Evolutionary conservation across 64 coral and sea anemone species (phyloP), one percentile per base, ranked within the genome.

Genomic region (Catalaphyllia jardinei): DNA sequence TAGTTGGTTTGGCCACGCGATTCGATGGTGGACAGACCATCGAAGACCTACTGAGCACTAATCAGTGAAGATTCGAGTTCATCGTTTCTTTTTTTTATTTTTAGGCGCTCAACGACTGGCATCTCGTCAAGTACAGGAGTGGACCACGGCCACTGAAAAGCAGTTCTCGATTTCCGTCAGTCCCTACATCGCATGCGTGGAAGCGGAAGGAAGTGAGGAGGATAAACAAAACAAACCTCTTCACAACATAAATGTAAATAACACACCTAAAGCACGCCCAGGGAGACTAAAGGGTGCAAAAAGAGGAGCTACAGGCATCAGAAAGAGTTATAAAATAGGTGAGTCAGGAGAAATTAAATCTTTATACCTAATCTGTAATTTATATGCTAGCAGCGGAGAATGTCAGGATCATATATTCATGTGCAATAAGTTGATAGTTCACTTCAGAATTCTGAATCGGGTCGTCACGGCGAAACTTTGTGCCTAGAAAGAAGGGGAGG

Each of bases 161-260:
- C 87, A 72, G 28, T 97, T 94, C 59, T 87, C 92, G 3, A 72
- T 97, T 14, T 88, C 76, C 31, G 81, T 97, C 13, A 97, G 92
- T 62, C 95, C 91, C 5, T 97, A 71, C 67, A 73, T 97, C 51
- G 92, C 95, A 3, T 94, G 91, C 38, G 88, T 97, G 24, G 95
- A 97, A 50, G 95, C 92, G 6, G 20, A 93, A 50, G 64, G 12
- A 79, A 81, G 92, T 9, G 90, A 86, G 4, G 62, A 77, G 29
- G 83, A 46, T 46, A 5, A 46, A 46, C 42, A 46, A 46, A 46
- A 79, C 28, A 63, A 5, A 20, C 3, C 28, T 29, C 31, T 17
- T 11, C 11, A n/a, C 10, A 51, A 67, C 19, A 27, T 31, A 71
- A 38, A 22, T 71, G 63, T 13, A 42, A 71, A 17, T 15, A 63